Evolutionary conservation across 2,888 invertebrate genomes (phyloP), one percentile per base, ranked within the genome.

Genomic region (Pristionchus mayeri): DNA sequence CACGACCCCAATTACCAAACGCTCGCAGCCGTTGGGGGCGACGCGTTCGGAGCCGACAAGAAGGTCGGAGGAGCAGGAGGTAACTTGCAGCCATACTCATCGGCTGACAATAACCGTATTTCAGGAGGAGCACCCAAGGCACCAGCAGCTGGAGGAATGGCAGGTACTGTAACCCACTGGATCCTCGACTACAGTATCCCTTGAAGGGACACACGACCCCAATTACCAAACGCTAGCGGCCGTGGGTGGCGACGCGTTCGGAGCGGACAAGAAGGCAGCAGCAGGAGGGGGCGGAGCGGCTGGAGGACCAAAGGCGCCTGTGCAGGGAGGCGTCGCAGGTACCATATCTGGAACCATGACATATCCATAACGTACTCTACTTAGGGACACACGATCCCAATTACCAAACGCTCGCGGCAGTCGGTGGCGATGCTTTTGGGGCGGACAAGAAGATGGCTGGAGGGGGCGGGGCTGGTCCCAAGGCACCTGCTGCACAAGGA

Each of bases 371-470:
- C 44, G 44, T 44, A 44, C 6, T 13, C 44, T 44, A 6, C 44
- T 44, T 44, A 9, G n/a, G 52, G 18, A 52, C 52, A 21, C 52
- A 52, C 11, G 52, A 52, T 52, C 52, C 52, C 52, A 52, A n/a
- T 18, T 63, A 18, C 1, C 21, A 63, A 24, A 71, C 71, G 4
- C 71, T 71, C 7, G 71, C 71, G 9, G 71, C 71, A 3, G 71
- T 71, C 11, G 71, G 71, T 24, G 71, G 71, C 7, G 71, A 71
- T 16, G 71, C 71, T 1, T 71, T 71, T 24, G 71, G 71, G 6
- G 71, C 71, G 18, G 71, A 71, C 40, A 71, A 71, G 71, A 71
- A 71, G 71, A 34, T 71, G 71, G 71, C 71, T 3, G 71, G 71
- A 71, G 71, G 71, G 40, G 71, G 71, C n/a, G 71, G 71, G 3